phyloP scores from a whole-genome alignment of 2,888 invertebrate genomes.

The Himalopsyche anomala region DNA sequence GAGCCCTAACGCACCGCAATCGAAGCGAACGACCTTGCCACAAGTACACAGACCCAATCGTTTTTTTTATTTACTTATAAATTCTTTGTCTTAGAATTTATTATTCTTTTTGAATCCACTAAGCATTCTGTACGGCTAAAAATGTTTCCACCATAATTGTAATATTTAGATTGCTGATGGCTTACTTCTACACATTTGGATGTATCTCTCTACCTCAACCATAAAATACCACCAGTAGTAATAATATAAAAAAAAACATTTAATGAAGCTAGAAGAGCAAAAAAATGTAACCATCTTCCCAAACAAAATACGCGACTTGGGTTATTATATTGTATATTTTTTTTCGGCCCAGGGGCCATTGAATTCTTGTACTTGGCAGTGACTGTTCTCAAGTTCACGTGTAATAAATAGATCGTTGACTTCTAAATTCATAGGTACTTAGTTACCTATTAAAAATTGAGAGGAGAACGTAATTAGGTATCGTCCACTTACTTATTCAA shows the following conservation, averaged over 20 bases:
- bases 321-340: not conserved
- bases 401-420: slow-evolving; percentile 37
- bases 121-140: no score
- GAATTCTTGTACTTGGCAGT: not conserved
- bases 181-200: not conserved
- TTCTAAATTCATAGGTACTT: slow-evolving; percentile 1
- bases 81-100: no score
- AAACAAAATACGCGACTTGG: not conserved
- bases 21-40: no score
- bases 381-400: slow-evolving; percentile 3
- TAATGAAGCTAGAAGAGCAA: slow-evolving; percentile 27
- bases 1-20: no score
- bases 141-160: no score
- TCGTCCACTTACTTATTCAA: slow-evolving; percentile 3
- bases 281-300: slow-evolving; percentile 10
- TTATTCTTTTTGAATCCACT: no score
- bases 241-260: slow-evolving; percentile 25
- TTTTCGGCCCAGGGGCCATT: not conserved
- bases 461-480: slow-evolving; percentile 15
- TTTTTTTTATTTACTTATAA: no score
- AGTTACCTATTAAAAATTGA: not conserved
- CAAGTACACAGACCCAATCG: no score
- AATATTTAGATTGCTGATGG: not conserved
- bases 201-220: not conserved
- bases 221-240: slow-evolving; percentile 22